Evolutionary conservation across 2,797 vertebrate species (phyloP).

Genomic region (Coilia nasus): DNA sequence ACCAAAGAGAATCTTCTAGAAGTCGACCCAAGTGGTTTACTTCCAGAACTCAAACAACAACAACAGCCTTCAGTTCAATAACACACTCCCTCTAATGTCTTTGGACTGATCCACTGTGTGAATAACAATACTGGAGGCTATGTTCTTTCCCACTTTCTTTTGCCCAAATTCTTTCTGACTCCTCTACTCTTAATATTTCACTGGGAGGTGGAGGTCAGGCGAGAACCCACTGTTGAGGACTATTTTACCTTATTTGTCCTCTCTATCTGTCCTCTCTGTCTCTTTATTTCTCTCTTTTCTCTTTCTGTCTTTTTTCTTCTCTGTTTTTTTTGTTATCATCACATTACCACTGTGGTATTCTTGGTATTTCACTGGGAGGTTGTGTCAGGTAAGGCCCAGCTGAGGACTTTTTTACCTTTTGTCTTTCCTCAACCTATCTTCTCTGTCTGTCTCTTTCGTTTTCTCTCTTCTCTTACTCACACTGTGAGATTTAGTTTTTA

Average conservation of each 20-base stretch:
- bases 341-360: no score
- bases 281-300: no score
- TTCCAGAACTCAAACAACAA: neutral
- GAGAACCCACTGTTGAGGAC: neutral
- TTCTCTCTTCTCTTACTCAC: no score
- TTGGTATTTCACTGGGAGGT: neutral
- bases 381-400: neutral
- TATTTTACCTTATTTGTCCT: no score
- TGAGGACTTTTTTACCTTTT: no score
- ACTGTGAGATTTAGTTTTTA: no score
- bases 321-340: no score
- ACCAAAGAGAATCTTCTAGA: neutral
- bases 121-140: neutral
- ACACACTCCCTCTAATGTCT: neutral
- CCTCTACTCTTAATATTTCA: neutral
- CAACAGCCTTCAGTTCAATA: slow-evolving; percentile 2
- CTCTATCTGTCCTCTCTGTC: no score
- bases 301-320: no score
- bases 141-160: neutral
- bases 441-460: no score
- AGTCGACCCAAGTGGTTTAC: neutral
- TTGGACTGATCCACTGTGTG: neutral
- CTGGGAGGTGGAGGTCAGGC: neutral
- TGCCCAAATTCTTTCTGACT: neutral
- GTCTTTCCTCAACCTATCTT: no score